Evolutionary conservation across 2,888 invertebrate genomes (phyloP), one percentile per base, ranked within the genome.

Genomic region (Campoletis raptor): DNA sequence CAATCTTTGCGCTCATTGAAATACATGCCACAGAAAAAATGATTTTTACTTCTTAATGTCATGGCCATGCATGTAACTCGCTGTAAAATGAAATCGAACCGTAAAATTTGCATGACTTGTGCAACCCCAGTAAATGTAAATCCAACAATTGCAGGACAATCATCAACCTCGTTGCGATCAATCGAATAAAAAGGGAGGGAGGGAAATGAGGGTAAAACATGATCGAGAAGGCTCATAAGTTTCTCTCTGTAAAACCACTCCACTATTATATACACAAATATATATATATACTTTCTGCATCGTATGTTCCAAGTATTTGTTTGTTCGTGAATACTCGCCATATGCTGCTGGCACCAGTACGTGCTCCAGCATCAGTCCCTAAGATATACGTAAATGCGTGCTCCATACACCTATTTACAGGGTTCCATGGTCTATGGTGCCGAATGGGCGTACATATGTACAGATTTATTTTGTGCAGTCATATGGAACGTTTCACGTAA

Each of bases 251-350:
- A 57, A 73, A 45, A 24, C 69, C 70, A 30, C 80, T 81, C 80
- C 9, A 69, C 66, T 64, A 4, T 61, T 61, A 9, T 54, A 54
- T 54, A 54, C 30, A 18, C n/a, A 30, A 30, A 15, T 61, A 30
- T 30, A 24, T 66, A n/a, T 30, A 64, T 66, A 69, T 79, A 67
- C 15, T 57, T 83, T 45, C 85, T 57, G 73, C 83, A 79, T 81
- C 67, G 77, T 76, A 18, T 74, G 57, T 85, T 87, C 86, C 85
- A 83, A 88, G 88, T 90, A 91, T 92, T 92, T 88, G 89, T 90
- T 90, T 91, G 92, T 88, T 88, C 88, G 89, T 77, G 89, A 87
- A 89, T 90, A 89, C 79, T 90, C 86, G 89, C 92, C 92, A 92
- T 92, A 92, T 93, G 92, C 92, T 90, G 88, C 87, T 87, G 87